These are phyloP conservation scores for Synergus japonicus DNA, from an alignment of 2,888 invertebrate species.

Conservation along the genomic window DNA sequence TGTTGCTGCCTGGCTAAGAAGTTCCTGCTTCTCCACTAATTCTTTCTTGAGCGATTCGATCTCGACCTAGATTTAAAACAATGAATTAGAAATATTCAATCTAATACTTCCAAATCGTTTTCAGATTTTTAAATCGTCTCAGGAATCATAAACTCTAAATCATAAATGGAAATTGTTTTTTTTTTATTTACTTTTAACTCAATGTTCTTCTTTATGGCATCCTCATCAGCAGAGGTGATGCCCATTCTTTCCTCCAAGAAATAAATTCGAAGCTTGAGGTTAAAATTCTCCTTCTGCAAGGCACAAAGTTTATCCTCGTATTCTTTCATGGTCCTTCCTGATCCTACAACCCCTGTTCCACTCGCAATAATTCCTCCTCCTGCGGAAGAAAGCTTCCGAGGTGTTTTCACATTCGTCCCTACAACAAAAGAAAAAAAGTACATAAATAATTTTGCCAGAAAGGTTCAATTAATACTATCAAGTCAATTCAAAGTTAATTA, in stretches of 20 bases:
- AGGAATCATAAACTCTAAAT: background rate
- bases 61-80: slow-evolving; percentile 81
- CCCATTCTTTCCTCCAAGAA: slow-evolving; percentile 92
- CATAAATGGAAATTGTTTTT: background rate
- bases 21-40: slow-evolving; percentile 88
- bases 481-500: background rate
- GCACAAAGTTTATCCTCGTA: slow-evolving; percentile 91
- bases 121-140: background rate
- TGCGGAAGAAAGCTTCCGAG: slow-evolving; percentile 64
- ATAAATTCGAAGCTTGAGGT: slow-evolving; percentile 93
- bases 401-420: slow-evolving; percentile 67
- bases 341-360: slow-evolving; percentile 66
- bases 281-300: slow-evolving; percentile 94
- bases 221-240: slow-evolving; percentile 84
- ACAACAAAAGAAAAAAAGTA: slow-evolving; percentile 12
- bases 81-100: slow-evolving; percentile 14
- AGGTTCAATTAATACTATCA: background rate
- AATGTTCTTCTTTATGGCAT: slow-evolving; percentile 83
- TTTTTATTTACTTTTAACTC: slow-evolving; percentile 80
- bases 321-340: slow-evolving; percentile 90
- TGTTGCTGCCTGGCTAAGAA: slow-evolving; percentile 90
- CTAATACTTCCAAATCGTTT: background rate
- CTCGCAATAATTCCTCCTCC: slow-evolving; percentile 50
- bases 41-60: slow-evolving; percentile 87
- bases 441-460: background rate